These are phyloP conservation scores for Volucella inflata DNA, from an alignment of 2,888 invertebrate species.

Conservation along the genomic window DNA sequence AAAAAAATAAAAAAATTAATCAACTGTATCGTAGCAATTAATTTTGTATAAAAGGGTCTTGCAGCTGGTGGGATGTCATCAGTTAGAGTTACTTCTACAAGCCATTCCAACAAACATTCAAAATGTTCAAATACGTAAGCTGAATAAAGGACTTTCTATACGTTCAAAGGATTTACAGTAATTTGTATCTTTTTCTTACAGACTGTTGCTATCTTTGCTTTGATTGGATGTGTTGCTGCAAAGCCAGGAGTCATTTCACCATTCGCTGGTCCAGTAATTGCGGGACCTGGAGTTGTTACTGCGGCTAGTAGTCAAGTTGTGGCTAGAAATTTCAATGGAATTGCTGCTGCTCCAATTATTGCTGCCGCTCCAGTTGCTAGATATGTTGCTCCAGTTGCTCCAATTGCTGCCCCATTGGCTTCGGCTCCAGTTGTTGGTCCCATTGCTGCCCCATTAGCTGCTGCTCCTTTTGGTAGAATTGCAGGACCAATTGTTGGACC, in stretches of 20 bases:
- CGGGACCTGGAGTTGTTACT: slow-evolving; percentile 70
- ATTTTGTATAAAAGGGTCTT: slow-evolving; percentile 63
- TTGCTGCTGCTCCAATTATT: slow-evolving; percentile 84
- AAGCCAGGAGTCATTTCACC: slow-evolving; percentile 67
- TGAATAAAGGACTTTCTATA: background rate
- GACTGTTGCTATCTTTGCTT: slow-evolving; percentile 56
- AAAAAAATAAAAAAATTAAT: slow-evolving; percentile 3
- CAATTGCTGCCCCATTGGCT: slow-evolving; percentile 59
- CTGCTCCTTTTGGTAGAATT: slow-evolving; percentile 67
- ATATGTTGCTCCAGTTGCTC: slow-evolving; percentile 77
- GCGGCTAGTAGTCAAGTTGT: slow-evolving; percentile 71
- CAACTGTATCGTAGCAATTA: slow-evolving; percentile 29
- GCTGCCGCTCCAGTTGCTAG: slow-evolving; percentile 84
- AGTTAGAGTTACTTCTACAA: slow-evolving; percentile 55
- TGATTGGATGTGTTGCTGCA: slow-evolving; percentile 60
- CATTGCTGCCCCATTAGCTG: slow-evolving; percentile 34
- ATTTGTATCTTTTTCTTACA: slow-evolving; percentile 16
- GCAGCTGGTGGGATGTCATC: slow-evolving; percentile 38
- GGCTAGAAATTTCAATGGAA: slow-evolving; percentile 71
- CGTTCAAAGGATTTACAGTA: slow-evolving; percentile 15
- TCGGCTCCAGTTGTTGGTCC: slow-evolving; percentile 82
- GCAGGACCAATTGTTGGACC: slow-evolving; percentile 85
- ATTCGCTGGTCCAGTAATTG: slow-evolving; percentile 76
- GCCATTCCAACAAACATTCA: slow-evolving; percentile 53
- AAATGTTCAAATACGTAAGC: slow-evolving; percentile 75